Percentiles rank a stretch among this genome's conserved stretches.
Conservation (phyloP, 2,797 vertebrate genomes). For the Helicolenus hilgendorfi region DNA sequence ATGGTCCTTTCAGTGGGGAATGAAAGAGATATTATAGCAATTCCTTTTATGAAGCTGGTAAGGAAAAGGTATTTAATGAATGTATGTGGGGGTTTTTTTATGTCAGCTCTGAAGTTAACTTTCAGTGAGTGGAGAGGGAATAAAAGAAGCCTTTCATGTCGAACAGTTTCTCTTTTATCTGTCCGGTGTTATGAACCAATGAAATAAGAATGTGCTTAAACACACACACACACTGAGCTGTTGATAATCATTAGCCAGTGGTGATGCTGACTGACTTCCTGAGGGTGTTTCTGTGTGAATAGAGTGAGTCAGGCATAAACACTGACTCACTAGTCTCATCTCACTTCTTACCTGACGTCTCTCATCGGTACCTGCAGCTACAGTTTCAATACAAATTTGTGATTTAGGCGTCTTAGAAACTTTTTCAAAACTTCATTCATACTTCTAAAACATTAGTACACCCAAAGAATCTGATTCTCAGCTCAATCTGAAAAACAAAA, state of each 20-base stretch:
- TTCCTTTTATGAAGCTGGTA: neutral
- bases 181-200: neutral
- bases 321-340: constrained; percentile 49
- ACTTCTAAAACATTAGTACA: neutral
- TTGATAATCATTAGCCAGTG: constrained; percentile 47
- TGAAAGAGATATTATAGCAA: neutral
- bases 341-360: neutral
- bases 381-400: neutral
- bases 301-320: constrained; percentile 56
- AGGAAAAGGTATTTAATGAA: neutral
- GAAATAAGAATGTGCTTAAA: constrained; percentile 1
- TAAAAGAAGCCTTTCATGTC: constrained; percentile 4
- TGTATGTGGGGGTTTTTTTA: neutral
- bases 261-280: constrained; percentile 36
- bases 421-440: neutral
- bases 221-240: neutral
- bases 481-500: neutral
- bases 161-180: neutral
- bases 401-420: neutral
- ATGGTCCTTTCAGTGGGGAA: neutral
- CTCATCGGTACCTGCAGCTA: constrained; percentile 2
- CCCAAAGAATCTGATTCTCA: neutral
- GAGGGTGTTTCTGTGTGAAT: constrained; percentile 41
- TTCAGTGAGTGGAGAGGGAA: neutral
- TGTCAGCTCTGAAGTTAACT: neutral